Base-by-base conservation (phyloP, 2,888 invertebrate genomes). In the Brachypterus glaber region DNA sequence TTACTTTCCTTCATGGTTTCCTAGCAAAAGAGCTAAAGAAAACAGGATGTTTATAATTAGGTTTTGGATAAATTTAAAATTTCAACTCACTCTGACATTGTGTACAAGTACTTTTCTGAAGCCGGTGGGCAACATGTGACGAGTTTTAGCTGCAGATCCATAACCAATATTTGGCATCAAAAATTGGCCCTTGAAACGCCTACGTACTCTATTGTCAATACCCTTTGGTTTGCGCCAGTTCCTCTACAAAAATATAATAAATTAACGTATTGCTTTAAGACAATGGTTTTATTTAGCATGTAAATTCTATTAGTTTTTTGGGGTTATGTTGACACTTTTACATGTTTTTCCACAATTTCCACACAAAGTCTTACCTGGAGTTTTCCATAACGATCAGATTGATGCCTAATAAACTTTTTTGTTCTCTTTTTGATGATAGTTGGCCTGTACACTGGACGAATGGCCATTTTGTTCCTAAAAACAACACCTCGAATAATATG, bases 141-240 rank as follows among this genome's bases (percentile, higher is more conserved):
- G 85, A 42, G 95, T 95, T 63, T 85, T 87, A 64, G 86, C 84
- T 68, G 86, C 87, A 55, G 92, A 91, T 52, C 98, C 97, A 65
- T 96, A 98, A 79, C 98, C 98, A 67, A 99, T 95, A 66, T 84
- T 95, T 49, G 98, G 98, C 98, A 99, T 98, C 73, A 90, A 72
- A 64, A 85, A 92, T 65, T 96, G 96, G 17, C 98, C 98, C 85
- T 98, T 98, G 76, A 98, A 98, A 55, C 96, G 82, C 66, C 98
- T 84, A 54, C 98, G 83, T 33, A 98, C 97, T 70, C 97, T 82
- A 82, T 99, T 98, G 73, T 99, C 98, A 70, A 98, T 99, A 91
- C 98, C 98, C 74, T 96, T 96, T 13, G 98, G 98, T 73, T 96
- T 98, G 65, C 98, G 84, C 98, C 98, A 99, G 79, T 89, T 93